Conservation (phyloP, 35 echinoderm and acorn worm species). For the Acanthaster planci region DNA sequence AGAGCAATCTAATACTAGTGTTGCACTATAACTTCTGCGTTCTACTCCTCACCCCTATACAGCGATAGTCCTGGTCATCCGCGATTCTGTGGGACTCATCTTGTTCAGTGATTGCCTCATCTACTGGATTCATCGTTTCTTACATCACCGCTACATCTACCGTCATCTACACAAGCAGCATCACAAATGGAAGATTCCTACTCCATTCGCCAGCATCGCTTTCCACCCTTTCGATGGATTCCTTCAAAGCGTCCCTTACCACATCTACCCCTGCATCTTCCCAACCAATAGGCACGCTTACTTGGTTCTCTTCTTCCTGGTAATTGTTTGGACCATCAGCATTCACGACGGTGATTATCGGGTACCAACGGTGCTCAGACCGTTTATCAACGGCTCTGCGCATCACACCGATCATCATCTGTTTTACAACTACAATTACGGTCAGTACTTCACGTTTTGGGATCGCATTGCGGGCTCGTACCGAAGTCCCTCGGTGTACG, state of each 20-base stretch:
- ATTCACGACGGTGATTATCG: slow-evolving; percentile 93
- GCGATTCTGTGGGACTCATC: slow-evolving; percentile 66
- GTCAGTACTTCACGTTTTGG: slow-evolving; percentile 98
- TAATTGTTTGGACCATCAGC: slow-evolving; percentile 96
- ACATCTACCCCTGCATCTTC: slow-evolving; percentile 88
- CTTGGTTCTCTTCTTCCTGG: slow-evolving; percentile 77
- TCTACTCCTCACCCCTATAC: slow-evolving; percentile 17
- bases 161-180: slow-evolving; percentile 84
- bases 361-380: slow-evolving; percentile 69
- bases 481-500: slow-evolving; percentile 65
- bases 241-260: slow-evolving; percentile 89
- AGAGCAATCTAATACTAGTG: too few species aligned
- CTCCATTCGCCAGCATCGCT: slow-evolving; percentile 93
- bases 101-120: slow-evolving; percentile 91
- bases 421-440: slow-evolving; percentile 98
- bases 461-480: slow-evolving; percentile 87
- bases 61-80: slow-evolving; percentile 64
- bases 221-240: slow-evolving; percentile 95
- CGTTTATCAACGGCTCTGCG: slow-evolving; percentile 88
- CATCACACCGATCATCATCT: slow-evolving; percentile 98
- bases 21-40: background rate
- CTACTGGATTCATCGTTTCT: slow-evolving; percentile 94
- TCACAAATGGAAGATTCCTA: slow-evolving; percentile 89
- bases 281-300: slow-evolving; percentile 85
- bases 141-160: slow-evolving; percentile 88